phyloP scores from a whole-genome alignment of 1,140 invertebrate genomes.

The Trachymyrmex septentrionalis region DNA sequence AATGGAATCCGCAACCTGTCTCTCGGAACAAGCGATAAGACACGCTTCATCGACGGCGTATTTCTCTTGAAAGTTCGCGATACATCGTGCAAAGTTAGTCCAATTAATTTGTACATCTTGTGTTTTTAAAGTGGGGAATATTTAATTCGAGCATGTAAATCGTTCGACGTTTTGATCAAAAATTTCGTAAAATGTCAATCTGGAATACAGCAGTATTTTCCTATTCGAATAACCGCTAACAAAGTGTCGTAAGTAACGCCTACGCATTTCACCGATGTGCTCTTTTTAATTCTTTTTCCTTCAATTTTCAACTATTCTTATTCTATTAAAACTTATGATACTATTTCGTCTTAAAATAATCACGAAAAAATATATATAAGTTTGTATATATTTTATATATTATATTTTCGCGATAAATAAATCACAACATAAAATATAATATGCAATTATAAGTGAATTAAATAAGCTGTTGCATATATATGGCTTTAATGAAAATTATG shows the following conservation, averaged over 20 bases:
- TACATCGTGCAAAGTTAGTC: neutral
- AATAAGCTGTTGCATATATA: neutral
- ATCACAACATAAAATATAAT: neutral
- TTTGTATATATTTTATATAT: neutral
- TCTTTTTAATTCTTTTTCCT: constrained; percentile 1
- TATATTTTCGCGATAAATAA: constrained; percentile 10
- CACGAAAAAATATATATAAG: neutral
- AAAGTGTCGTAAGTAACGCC: constrained; percentile 2
- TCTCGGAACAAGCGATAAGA: constrained; percentile 13
- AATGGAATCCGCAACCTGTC: constrained; percentile 17
- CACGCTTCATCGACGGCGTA: neutral
- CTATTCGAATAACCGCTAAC: neutral
- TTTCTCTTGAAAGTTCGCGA: neutral
- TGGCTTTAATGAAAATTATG: neutral
- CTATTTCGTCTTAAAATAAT: neutral
- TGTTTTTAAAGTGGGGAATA: neutral
- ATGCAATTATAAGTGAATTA: neutral
- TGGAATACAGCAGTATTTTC: neutral
- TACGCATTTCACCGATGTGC: neutral
- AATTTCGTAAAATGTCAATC: neutral
- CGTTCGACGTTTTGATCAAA: neutral
- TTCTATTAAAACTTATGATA: neutral
- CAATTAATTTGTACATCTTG: constrained; percentile 7
- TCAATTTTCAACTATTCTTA: neutral
- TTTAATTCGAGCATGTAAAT: neutral